Base-by-base conservation (phyloP, 2,113 vertebrate species). In the Ptychochromis oligacanthus region DNA sequence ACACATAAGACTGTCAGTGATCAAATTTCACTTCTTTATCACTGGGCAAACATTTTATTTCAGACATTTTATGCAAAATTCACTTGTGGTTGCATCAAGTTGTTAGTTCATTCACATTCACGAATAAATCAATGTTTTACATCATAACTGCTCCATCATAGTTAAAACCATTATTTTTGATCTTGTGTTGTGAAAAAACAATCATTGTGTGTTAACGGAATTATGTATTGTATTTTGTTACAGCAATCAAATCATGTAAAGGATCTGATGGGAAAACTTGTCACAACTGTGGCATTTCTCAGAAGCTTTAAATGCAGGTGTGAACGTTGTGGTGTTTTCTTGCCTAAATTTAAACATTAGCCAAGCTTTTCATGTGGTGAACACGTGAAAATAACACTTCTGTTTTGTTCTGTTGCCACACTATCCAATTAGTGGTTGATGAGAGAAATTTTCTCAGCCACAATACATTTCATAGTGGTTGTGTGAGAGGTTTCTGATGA, bases 371-470 rank as follows among this genome's bases (percentile, higher is more conserved):
- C 36, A 75, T 76, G 87, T 84, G 80, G 83, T 40, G 28, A 85
- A 38, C 77, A 46, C 28, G 34, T 72, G 59, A 81, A 85, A 87
- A 86, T 59, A 83, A 70, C 58, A 77, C 65, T 83, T 87, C 60
- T 91, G 87, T 86, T 84, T 79, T 84, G 57, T 79, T 31, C 59
- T 65, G 22, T 88, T 79, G 55, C 31, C 60, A 60, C 75, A 92
- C 89, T 55, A 85, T 82, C 76, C 89, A 90, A 88, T 93, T 92
- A 89, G 90, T 80, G 88, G 88, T 91, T 0, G n/a, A 65, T 62
- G 15, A 61, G 64, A 62, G 54, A 70, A 79, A 77, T 74, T 26
- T 56, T 77, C 34, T 57, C 64, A 28, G 56, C 28, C 17, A 60
- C 85, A 11, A 10, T 81, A 77, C 18, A 75, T 61, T 67, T 75